A percentile compares a stretch with the other conserved stretches of the same genome.
These are phyloP conservation scores for Mustela lutreola DNA, from an alignment of 2,113 vertebrate genomes.

Conservation along the genomic window DNA sequence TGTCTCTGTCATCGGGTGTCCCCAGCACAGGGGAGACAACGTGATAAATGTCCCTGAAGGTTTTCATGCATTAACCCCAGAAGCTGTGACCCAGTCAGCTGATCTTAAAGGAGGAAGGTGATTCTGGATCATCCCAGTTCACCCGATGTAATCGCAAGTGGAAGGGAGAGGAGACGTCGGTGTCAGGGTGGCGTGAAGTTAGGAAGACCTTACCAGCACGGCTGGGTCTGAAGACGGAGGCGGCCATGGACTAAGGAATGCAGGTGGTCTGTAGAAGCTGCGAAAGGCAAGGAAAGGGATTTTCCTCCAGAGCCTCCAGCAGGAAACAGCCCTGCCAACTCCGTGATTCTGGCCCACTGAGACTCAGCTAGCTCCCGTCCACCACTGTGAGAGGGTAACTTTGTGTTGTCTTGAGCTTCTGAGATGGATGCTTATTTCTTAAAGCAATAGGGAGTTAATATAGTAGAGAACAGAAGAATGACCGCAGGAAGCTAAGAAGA, in stretches of 20 bases:
- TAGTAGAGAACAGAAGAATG: not conserved
- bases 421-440: not conserved
- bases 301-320: not conserved
- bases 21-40: rapidly evolving
- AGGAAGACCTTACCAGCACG: not conserved
- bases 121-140: not conserved
- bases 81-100: not conserved
- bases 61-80: no score
- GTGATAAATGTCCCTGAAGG: not conserved
- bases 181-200: not conserved
- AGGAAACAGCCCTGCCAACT: not conserved
- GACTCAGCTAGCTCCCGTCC: rapidly evolving
- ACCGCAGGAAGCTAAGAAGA: no score
- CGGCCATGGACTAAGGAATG: rapidly evolving
- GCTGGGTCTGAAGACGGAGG: not conserved
- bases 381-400: no score
- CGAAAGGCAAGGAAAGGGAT: no score
- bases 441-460: not conserved
- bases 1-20: not conserved
- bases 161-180: no score
- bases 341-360: not conserved
- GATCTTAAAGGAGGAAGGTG: not conserved
- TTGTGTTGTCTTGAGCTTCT: no score
- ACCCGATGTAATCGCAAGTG: not conserved
- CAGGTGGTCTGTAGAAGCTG: not conserved